Evolutionary conservation across 2,888 invertebrate species (phyloP).

Genomic region (Hyppa rectilinea): DNA sequence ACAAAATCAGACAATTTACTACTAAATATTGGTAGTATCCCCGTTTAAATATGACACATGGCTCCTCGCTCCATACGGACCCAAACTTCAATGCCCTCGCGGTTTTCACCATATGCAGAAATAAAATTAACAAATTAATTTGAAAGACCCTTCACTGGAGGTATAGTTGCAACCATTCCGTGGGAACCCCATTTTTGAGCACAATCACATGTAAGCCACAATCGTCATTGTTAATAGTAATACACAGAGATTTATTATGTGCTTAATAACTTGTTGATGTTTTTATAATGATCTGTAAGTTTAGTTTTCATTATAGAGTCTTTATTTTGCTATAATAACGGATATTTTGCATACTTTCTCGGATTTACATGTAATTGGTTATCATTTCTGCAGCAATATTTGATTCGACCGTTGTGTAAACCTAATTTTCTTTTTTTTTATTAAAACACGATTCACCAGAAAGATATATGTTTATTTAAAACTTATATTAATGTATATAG

Average conservation of each 20-base stretch:
- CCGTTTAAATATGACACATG: too few species aligned
- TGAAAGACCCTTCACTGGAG: conserved; percentile 43
- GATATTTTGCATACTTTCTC: conserved; percentile 12
- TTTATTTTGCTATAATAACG: conserved; percentile 37
- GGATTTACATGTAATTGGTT: too few species aligned
- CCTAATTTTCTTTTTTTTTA: background rate
- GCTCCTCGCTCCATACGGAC: too few species aligned
- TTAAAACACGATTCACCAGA: too few species aligned
- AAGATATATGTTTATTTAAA: too few species aligned
- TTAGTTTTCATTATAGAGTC: conserved; percentile 35
- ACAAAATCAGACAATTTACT: too few species aligned
- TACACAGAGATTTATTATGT: conserved; percentile 51
- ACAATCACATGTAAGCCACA: conserved; percentile 49
- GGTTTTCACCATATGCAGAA: conserved; percentile 39
- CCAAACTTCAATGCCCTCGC: conserved; percentile 26
- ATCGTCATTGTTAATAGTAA: conserved; percentile 51
- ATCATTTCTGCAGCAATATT: background rate
- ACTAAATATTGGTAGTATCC: too few species aligned
- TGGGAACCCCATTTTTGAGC: conserved; percentile 36
- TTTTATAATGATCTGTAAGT: conserved; percentile 50
- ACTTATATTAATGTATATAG: too few species aligned
- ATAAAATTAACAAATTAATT: conserved; percentile 46
- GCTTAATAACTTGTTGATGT: conserved; percentile 55
- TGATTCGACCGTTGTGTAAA: too few species aligned
- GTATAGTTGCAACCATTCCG: conserved; percentile 48